Evolutionary conservation across 1,140 invertebrate genomes (phyloP).

Genomic region (Microplitis mediator): DNA sequence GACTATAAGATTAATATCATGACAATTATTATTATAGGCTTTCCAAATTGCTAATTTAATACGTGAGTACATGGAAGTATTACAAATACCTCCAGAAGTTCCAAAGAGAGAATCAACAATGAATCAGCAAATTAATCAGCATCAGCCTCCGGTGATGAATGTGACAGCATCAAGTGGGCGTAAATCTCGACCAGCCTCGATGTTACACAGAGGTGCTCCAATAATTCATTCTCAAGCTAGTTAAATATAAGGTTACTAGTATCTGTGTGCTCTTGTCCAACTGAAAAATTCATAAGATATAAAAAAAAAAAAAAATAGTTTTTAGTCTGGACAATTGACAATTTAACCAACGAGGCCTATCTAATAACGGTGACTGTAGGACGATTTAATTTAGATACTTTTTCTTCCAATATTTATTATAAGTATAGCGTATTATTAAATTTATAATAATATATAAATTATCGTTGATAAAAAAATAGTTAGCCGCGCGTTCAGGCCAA

Average conservation of each 20-base stretch:
- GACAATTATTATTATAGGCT: slow-evolving; percentile 67
- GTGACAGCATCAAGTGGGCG: slow-evolving; percentile 42
- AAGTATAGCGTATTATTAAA: slow-evolving; percentile 36
- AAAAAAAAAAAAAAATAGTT: background rate
- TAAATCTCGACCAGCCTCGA: slow-evolving; percentile 61
- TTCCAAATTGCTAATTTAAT: slow-evolving; percentile 93
- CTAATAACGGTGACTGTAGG: slow-evolving; percentile 16
- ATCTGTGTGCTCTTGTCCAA: background rate
- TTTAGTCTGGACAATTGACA: slow-evolving; percentile 13
- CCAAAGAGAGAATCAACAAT: slow-evolving; percentile 54
- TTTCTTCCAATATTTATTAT: slow-evolving; percentile 57
- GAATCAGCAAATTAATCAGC: slow-evolving; percentile 49
- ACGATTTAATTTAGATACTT: slow-evolving; percentile 47
- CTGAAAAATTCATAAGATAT: slow-evolving; percentile 11
- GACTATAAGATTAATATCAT: background rate
- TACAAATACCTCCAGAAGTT: slow-evolving; percentile 62
- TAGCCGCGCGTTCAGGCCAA: slow-evolving; percentile 9
- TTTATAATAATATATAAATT: slow-evolving; percentile 5
- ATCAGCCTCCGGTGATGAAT: slow-evolving; percentile 41
- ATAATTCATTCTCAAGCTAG: slow-evolving; percentile 64
- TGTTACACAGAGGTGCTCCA: slow-evolving; percentile 64
- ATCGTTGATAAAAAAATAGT: slow-evolving; percentile 4
- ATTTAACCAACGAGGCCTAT: slow-evolving; percentile 35
- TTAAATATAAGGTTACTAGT: slow-evolving; percentile 43
- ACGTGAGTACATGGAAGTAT: slow-evolving; percentile 86